These are phyloP conservation scores for Merluccius polli DNA, from an alignment of 2,797 vertebrate genomes.

Conservation along the genomic window DNA sequence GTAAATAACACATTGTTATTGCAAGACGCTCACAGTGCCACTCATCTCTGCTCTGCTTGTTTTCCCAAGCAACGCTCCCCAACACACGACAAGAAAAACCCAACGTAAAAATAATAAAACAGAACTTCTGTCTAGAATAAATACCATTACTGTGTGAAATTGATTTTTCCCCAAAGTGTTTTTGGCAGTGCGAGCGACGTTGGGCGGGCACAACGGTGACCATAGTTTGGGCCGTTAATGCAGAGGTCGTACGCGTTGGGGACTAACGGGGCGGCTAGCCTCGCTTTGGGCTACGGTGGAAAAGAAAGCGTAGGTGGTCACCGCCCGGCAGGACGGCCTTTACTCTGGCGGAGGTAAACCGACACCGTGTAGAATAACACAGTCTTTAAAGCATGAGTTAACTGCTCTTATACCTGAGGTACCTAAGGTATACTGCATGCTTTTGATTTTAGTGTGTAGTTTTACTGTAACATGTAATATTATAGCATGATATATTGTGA, in stretches of 20 bases:
- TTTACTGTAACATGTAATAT: not conserved
- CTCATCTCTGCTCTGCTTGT: slow-evolving; percentile 76
- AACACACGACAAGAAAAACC: slow-evolving; percentile 64
- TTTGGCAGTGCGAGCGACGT: slow-evolving; percentile 49
- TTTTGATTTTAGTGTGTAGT: not conserved
- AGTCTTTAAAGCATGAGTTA: not conserved
- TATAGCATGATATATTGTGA: not conserved
- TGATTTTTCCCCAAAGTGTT: slow-evolving; percentile 70
- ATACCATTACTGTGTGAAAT: slow-evolving; percentile 75
- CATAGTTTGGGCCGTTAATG: slow-evolving; percentile 57
- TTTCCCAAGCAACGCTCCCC: slow-evolving; percentile 74
- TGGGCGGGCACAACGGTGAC: slow-evolving; percentile 26
- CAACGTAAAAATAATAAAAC: slow-evolving; percentile 56
- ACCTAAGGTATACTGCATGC: not conserved
- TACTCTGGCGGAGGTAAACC: not conserved
- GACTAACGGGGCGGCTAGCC: slow-evolving; percentile 47
- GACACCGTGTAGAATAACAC: not conserved
- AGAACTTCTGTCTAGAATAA: slow-evolving; percentile 77
- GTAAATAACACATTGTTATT: slow-evolving; percentile 80
- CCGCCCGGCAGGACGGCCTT: not conserved
- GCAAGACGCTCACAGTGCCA: slow-evolving; percentile 67
- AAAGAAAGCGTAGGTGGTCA: slow-evolving; percentile 28
- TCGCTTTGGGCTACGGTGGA: slow-evolving; percentile 50
- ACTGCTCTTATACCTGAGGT: not conserved
- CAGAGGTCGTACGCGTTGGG: slow-evolving; percentile 51